These are phyloP conservation scores for Crypturellus undulatus DNA, from an alignment of 2,113 vertebrate species.

Conservation along the genomic window DNA sequence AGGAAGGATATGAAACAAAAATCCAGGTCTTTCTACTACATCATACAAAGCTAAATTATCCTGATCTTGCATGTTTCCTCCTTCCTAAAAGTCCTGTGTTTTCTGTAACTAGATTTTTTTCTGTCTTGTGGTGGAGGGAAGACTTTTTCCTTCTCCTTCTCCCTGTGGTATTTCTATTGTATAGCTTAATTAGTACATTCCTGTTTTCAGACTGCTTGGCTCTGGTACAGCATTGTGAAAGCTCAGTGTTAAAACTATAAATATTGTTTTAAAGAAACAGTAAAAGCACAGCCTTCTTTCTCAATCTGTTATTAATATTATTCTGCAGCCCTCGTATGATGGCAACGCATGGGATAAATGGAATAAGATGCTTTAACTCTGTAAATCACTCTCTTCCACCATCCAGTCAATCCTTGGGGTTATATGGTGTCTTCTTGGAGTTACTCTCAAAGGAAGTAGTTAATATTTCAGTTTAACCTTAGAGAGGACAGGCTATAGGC, in stretches of 20 bases:
- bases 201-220: neutral
- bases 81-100: neutral
- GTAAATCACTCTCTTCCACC: neutral
- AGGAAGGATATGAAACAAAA: neutral
- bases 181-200: neutral
- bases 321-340: neutral
- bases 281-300: neutral
- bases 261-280: neutral
- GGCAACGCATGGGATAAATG: neutral
- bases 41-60: neutral
- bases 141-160: neutral
- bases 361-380: neutral
- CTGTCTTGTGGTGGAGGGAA: rapidly evolving
- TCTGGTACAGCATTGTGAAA: neutral
- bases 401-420: neutral
- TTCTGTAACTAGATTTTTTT: neutral
- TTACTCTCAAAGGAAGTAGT: neutral
- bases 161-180: neutral
- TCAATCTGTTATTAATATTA: neutral
- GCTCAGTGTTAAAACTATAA: neutral
- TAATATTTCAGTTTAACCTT: neutral
- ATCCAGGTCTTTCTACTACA: neutral
- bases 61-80: neutral
- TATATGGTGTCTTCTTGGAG: neutral
- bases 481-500: neutral